Evolutionary conservation across 2,888 invertebrate species (phyloP), one percentile per base, ranked within the genome.

Genomic region (Hypsopygia costalis): DNA sequence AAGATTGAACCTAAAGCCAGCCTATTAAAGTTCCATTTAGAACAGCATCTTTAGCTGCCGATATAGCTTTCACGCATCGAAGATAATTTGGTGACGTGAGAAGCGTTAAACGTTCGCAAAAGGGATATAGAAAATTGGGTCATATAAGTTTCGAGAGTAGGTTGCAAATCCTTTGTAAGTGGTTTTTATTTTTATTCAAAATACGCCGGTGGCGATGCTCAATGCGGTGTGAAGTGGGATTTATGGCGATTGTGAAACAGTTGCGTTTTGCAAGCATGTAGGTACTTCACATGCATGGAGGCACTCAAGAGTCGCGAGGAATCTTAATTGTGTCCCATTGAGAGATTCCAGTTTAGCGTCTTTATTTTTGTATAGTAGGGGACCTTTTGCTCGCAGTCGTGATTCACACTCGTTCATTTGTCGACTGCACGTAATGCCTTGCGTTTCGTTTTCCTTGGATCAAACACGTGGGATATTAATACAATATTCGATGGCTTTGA

Each of bases 241-340:
- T 83, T 81, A 81, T 72, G 58, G 56, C 55, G 51, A 64, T 69
- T 67, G 75, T 65, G 69, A 71, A 74, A 80, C 71, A 71, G 78
- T 69, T 67, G 68, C 60, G 65, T 71, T 68, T 79, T 65, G 69
- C 62, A 57, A 4, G 16, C 16, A 3, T 16, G 16, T n/a, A n/a
- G 62, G 58, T 63, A 56, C 62, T 70, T 58, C 63, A 58, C 70
- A 80, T 76, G 76, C 74, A 74, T 69, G 71, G 55, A 60, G 69
- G 65, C 69, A 61, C 69, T 64, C 58, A 46, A 50, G 61, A 67
- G 68, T 62, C 71, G 74, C 58, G 55, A 56, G 69, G 83, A 87
- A 85, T 86, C 70, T 85, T 87, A 86, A 87, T 86, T 85, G 82
- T 81, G 58, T 62, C 69, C 77, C 81, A 81, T 82, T 83, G 78